Conservation (phyloP, 2,888 invertebrate genomes). For the Calameuta pallipes region DNA sequence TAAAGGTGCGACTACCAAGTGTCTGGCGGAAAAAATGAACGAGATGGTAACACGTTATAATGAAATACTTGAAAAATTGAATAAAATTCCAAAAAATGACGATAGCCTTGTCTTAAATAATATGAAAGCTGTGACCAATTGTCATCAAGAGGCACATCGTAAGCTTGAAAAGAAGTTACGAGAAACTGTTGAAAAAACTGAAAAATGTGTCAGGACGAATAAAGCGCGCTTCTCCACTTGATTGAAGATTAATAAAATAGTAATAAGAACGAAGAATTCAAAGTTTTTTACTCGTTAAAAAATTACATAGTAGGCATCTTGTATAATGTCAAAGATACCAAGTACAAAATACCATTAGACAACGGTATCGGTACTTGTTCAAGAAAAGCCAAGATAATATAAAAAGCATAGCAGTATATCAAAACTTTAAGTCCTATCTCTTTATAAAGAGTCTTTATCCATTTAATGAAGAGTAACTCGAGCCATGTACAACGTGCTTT, state of each 20-base stretch:
- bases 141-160: conserved; percentile 16
- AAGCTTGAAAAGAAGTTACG: conserved; percentile 7
- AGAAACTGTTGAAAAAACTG: conserved; percentile 5
- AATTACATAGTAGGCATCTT: background rate
- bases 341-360: background rate
- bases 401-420: background rate
- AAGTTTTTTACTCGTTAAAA: background rate
- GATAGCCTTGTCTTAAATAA: background rate
- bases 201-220: background rate
- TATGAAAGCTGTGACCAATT: conserved; percentile 8
- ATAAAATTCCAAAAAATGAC: background rate
- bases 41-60: background rate
- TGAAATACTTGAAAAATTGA: conserved; percentile 11
- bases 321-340: background rate
- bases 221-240: background rate
- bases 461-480: background rate
- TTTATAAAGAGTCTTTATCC: background rate
- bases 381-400: background rate
- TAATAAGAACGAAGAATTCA: background rate
- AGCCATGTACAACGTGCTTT: background rate
- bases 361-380: background rate
- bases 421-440: background rate
- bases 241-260: background rate
- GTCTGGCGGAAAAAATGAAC: background rate
- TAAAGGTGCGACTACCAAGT: background rate